phyloP scores from a whole-genome alignment of 1,140 invertebrate species.

The Archegozetes longisetosus region DNA sequence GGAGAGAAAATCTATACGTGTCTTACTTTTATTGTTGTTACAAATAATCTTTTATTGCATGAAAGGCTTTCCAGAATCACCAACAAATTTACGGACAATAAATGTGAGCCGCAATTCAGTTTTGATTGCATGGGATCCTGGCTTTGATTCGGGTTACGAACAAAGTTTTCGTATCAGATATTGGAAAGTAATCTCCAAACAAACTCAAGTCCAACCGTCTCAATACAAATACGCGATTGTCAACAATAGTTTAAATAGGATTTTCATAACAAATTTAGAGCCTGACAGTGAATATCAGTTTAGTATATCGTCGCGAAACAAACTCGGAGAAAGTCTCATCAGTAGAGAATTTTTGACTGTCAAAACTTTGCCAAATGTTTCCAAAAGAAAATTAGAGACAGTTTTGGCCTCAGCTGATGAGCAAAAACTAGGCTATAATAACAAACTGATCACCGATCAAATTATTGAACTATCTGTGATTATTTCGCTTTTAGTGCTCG shows the following conservation, averaged over 20 bases:
- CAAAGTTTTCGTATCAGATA: constrained; percentile 66
- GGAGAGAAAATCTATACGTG: too few relatives aligned
- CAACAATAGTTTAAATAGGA: constrained; percentile 44
- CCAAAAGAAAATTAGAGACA: neutral
- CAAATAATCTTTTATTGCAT: constrained; percentile 6
- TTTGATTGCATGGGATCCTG: constrained; percentile 71
- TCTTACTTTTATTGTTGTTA: too few relatives aligned
- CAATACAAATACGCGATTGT: constrained; percentile 50
- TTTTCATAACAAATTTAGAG: constrained; percentile 39
- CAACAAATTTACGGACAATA: constrained; percentile 47
- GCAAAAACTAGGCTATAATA: neutral
- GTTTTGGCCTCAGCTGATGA: neutral
- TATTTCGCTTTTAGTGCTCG: neutral
- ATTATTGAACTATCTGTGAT: neutral
- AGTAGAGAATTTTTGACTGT: neutral
- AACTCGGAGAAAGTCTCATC: constrained; percentile 51
- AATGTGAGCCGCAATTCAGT: constrained; percentile 74
- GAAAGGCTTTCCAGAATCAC: constrained; percentile 56
- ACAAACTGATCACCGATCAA: neutral
- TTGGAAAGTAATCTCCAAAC: constrained; percentile 21
- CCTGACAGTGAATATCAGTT: constrained; percentile 75
- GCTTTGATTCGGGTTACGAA: constrained; percentile 78
- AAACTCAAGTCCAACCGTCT: too few relatives aligned
- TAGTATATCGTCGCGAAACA: constrained; percentile 68
- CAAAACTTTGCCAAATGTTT: neutral